These are phyloP conservation scores for Meriones unguiculatus DNA, from an alignment of 2,113 vertebrate species.

Conservation along the genomic window DNA sequence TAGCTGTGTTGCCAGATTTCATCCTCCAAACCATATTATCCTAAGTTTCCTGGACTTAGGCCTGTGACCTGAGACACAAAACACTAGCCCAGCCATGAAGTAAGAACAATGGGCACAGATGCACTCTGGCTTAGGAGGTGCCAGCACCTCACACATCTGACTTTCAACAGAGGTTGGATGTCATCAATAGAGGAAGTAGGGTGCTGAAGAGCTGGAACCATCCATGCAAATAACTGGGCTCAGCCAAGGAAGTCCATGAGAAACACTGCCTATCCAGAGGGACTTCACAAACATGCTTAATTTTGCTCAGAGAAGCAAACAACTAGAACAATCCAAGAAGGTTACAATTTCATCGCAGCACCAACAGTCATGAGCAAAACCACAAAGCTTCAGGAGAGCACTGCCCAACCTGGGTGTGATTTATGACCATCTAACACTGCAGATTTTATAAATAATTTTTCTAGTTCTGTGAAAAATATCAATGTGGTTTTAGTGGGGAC, in stretches of 20 bases:
- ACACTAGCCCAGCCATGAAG: neutral
- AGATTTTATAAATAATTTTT: neutral
- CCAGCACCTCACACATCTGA: neutral
- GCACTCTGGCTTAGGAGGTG: neutral
- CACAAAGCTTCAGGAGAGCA: neutral
- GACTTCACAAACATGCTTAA: neutral
- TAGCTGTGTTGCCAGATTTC: neutral
- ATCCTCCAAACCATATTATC: neutral
- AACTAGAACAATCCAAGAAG: neutral
- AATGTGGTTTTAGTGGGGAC: neutral
- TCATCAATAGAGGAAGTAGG: neutral
- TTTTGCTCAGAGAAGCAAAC: slow-evolving; percentile 1
- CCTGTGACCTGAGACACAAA: neutral
- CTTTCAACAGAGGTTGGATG: neutral
- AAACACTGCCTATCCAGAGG: neutral
- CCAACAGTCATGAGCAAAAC: neutral
- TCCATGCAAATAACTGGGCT: neutral
- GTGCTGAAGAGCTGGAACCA: neutral
- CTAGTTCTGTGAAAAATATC: neutral
- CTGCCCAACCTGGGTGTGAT: neutral
- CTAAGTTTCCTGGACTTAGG: slow-evolving; percentile 42
- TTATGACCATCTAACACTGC: neutral
- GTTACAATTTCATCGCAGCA: no score
- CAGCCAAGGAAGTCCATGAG: neutral
- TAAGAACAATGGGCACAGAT: neutral